Base-by-base conservation (phyloP, 1,140 invertebrate genomes). In the Lysiphlebus fabarum region DNA sequence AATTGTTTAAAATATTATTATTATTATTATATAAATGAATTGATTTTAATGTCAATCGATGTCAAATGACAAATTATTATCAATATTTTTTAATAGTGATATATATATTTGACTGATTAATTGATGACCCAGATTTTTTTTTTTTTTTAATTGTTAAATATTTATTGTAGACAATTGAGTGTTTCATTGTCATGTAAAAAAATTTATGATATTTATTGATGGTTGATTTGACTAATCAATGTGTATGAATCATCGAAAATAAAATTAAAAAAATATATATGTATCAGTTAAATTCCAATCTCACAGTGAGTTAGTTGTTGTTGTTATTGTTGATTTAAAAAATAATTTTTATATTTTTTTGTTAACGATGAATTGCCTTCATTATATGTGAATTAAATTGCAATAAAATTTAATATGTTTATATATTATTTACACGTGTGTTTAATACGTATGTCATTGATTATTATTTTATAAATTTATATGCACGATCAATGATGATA, bases 11-110 rank as follows among this genome's bases (percentile, higher is more conserved):
- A 69, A 77, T 78, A 71, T 62, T 67, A 77, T 76, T 78, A 78
- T 69, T 73, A 77, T 26, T 78, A 78, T 69, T 73, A 77, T 71
- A 65, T 75, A 66, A 72, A 71, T 74, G 70, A 66, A 74, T 75
- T 77, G 74, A 77, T 78, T 78, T 77, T 71, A 51, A 70, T 75
- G 76, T 78, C 76, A 78, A 78, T 61, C 70, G 71, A 74, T 74
- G 76, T 78, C 75, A 78, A 78, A 76, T 63, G 76, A 68, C 59
- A 71, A 77, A 74, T 77, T 70, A 71, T 75, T 63, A 67, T 70
- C 70, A 73, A 77, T 78, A 77, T 73, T 69, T 70, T 67, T 63
- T 70, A 61, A 63, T 69, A 54, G 57, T 67, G 65, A 71, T 62
- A 68, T 56, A 71, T 62, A 68, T 56, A 59, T n/a, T 56, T 69